A percentile compares a stretch with the other conserved stretches of the same genome.
Conservation (phyloP, 2,797 vertebrate species). For the Dipus sagitta region DNA sequence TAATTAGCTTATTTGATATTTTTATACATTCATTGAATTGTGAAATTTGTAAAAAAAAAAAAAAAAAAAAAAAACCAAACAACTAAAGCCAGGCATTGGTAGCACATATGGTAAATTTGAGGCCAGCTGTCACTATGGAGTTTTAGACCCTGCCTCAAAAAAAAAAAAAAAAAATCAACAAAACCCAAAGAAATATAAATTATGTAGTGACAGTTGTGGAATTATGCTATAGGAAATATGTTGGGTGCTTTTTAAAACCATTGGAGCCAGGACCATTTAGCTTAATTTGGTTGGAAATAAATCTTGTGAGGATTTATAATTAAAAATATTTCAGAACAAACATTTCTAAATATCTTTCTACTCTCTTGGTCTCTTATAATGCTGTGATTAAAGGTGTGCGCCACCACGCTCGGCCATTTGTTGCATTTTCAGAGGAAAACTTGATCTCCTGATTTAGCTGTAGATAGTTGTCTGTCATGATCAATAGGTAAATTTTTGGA, state of each 20-base stretch:
- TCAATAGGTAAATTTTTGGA: background rate
- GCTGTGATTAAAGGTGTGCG: too few species aligned
- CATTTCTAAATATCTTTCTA: too few species aligned
- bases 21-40: background rate
- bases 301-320: slow-evolving; percentile 14
- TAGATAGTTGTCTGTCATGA: background rate
- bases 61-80: too few species aligned
- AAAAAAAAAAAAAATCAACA: background rate
- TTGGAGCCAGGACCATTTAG: background rate
- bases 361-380: too few species aligned
- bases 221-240: background rate
- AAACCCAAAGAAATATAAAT: slow-evolving; percentile 21
- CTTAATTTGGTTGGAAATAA: slow-evolving; percentile 47
- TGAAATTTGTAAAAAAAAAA: slow-evolving; percentile 8
- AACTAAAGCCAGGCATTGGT: background rate
- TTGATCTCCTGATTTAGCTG: background rate
- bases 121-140: background rate
- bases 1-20: slow-evolving; percentile 6
- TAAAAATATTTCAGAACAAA: slow-evolving; percentile 26
- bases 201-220: background rate
- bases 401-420: too few species aligned
- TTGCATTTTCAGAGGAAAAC: background rate
- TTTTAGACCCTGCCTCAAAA: background rate
- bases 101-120: background rate
- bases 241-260: background rate